Conservation (phyloP, 2,797 vertebrate genomes). For the Anabas testudineus region DNA sequence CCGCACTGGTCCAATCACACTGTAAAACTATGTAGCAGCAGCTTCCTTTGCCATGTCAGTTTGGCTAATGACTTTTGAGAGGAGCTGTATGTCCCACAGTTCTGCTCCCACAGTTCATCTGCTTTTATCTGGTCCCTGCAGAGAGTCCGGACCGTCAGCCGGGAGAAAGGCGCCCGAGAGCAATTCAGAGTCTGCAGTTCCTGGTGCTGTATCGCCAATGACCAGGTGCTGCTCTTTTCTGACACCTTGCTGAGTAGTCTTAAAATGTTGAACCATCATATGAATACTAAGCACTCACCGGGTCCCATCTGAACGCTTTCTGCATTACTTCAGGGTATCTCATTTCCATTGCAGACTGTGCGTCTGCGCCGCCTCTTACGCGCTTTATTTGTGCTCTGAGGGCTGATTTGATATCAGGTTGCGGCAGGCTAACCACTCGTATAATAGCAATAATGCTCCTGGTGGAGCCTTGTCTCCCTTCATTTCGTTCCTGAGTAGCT, state of each 20-base stretch:
- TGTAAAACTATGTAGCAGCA: too few relatives aligned
- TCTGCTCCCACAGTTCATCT: too few relatives aligned
- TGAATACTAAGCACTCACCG: neutral
- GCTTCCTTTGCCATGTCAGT: too few relatives aligned
- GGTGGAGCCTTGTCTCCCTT: conserved; percentile 31
- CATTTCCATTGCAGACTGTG: conserved; percentile 20
- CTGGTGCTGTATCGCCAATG: neutral
- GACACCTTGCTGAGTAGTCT: neutral
- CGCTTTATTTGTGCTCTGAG: conserved; percentile 28
- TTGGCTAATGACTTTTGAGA: too few relatives aligned
- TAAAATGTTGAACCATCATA: neutral
- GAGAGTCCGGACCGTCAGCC: neutral
- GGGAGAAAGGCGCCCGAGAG: too few relatives aligned
- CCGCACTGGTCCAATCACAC: too few relatives aligned
- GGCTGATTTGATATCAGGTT: conserved; percentile 30
- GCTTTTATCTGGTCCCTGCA: neutral
- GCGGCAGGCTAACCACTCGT: conserved; percentile 27
- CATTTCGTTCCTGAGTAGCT: conserved; percentile 20
- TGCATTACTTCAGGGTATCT: neutral
- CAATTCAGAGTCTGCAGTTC: neutral
- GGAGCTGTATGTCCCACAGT: too few relatives aligned
- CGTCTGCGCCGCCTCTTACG: conserved; percentile 27
- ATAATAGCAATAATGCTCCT: conserved; percentile 43
- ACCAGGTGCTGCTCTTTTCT: neutral
- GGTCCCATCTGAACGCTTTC: neutral